Conservation (phyloP, 2,113 vertebrate genomes). For the Upupa epops region DNA sequence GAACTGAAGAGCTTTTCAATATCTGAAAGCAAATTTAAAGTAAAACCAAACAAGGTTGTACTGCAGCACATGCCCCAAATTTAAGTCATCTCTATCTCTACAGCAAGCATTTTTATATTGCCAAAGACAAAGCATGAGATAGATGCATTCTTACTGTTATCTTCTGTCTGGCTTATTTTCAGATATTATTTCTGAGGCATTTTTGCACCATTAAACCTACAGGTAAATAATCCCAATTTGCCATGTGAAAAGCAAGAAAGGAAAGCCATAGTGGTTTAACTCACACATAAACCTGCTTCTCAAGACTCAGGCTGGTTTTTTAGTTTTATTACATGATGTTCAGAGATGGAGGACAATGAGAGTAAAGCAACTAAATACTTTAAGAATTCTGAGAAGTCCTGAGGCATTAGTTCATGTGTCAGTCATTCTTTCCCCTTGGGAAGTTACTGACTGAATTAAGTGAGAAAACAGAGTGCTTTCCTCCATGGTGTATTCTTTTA, state of each 20-base stretch:
- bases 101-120: neutral
- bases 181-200: conserved; percentile 3
- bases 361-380: neutral
- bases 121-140: neutral
- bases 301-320: neutral
- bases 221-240: conserved; percentile 48
- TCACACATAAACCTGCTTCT: neutral
- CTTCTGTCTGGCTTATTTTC: neutral
- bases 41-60: neutral
- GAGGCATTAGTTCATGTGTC: neutral
- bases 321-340: neutral
- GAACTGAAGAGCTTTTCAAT: neutral
- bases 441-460: neutral
- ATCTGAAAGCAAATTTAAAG: neutral
- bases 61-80: neutral
- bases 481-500: neutral
- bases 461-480: neutral
- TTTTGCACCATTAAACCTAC: neutral
- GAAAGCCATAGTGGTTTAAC: neutral
- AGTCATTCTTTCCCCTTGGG: neutral
- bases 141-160: neutral
- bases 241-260: conserved; percentile 16
- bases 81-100: neutral
- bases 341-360: neutral
- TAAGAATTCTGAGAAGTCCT: neutral